These are phyloP conservation scores for Busseola fusca DNA, from an alignment of 2,888 invertebrate genomes.

Conservation along the genomic window DNA sequence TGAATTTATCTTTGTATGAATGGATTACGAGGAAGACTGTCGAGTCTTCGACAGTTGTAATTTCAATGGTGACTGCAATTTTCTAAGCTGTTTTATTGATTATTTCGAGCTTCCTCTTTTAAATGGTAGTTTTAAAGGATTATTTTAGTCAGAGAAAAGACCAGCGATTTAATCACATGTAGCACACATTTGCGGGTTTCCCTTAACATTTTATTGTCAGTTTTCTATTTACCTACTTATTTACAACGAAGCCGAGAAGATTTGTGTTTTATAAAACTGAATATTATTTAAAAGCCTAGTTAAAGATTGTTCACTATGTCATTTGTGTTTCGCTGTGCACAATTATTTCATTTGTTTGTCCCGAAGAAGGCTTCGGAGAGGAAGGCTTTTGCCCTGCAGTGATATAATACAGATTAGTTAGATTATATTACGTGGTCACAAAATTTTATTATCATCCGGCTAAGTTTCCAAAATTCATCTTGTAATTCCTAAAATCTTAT, in stretches of 20 bases:
- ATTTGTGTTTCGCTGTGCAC: too few species aligned
- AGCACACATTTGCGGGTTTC: neutral
- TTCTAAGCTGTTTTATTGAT: neutral
- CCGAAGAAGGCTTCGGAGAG: too few species aligned
- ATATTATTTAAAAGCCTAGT: neutral
- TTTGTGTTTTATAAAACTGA: neutral
- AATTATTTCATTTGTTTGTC: too few species aligned
- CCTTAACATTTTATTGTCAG: neutral
- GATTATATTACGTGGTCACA: neutral
- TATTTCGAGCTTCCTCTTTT: neutral
- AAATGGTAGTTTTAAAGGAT: neutral
- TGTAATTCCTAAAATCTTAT: conserved; percentile 1
- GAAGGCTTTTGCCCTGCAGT: too few species aligned
- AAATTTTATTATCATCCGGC: neutral
- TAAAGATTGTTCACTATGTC: neutral
- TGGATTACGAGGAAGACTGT: too few species aligned
- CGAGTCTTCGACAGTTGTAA: too few species aligned
- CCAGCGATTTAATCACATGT: neutral
- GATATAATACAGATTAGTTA: too few species aligned
- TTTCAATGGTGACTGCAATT: neutral
- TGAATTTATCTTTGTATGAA: too few species aligned
- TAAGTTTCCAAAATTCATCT: neutral
- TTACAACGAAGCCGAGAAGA: neutral
- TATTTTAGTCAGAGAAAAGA: neutral
- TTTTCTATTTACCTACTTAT: neutral